A percentile compares a stretch with the other conserved stretches of the same genome.
These are phyloP conservation scores for Neodiprion pinetum DNA, from an alignment of 1,140 invertebrate species.

Conservation along the genomic window DNA sequence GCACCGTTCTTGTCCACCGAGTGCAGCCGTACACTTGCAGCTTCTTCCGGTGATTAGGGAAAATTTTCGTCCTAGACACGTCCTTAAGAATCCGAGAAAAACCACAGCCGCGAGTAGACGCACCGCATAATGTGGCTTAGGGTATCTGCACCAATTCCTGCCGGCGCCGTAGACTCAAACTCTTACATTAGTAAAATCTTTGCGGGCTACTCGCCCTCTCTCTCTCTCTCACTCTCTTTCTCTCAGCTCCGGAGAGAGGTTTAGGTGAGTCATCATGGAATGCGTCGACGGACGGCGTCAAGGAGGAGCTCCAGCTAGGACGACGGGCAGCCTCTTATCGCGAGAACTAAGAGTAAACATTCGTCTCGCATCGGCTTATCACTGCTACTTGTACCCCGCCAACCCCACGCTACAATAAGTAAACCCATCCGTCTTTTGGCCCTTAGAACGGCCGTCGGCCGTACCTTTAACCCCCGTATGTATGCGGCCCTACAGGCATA, in stretches of 20 bases:
- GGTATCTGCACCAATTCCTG: too few relatives aligned
- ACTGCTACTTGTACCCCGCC: constrained; percentile 36
- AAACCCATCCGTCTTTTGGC: constrained; percentile 37
- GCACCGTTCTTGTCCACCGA: background rate
- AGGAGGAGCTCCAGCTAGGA: background rate
- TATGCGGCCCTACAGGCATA: too few relatives aligned
- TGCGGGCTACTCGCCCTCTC: background rate
- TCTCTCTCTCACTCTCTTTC: background rate
- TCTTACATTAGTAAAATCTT: background rate
- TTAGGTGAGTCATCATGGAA: constrained; percentile 29
- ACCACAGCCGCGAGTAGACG: too few relatives aligned
- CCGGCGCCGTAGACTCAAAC: too few relatives aligned
- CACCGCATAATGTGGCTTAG: too few relatives aligned
- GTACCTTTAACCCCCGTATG: too few relatives aligned
- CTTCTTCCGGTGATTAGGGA: too few relatives aligned
- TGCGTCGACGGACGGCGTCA: constrained; percentile 18
- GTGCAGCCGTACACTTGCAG: background rate
- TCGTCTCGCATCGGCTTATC: constrained; percentile 41
- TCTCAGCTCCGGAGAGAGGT: background rate
- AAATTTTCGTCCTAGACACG: too few relatives aligned
- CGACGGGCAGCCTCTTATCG: constrained; percentile 23
- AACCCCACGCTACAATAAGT: constrained; percentile 32
- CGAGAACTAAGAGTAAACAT: constrained; percentile 35
- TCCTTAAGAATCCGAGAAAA: too few relatives aligned
- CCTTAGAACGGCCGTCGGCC: background rate